Conservation (phyloP, 2,113 vertebrate species). For the Rhagologus leucostigma region DNA sequence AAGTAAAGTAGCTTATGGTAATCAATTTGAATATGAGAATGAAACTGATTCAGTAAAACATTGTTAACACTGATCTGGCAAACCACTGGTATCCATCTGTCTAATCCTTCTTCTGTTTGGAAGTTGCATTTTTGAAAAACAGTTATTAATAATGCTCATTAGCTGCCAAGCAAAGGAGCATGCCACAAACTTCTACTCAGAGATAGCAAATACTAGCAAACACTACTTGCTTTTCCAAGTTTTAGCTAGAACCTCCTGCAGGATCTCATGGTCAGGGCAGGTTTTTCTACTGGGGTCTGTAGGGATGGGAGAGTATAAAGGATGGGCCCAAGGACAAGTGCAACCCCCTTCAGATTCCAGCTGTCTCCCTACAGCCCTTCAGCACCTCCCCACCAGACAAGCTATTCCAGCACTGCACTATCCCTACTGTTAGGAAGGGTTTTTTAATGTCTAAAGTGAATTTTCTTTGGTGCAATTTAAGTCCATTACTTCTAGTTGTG, state of each 20-base stretch:
- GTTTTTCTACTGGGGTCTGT: background rate
- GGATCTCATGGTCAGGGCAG: background rate
- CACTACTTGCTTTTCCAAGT: background rate
- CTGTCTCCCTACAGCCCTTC: background rate
- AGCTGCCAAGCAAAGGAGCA: constrained; percentile 47
- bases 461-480: constrained; percentile 32
- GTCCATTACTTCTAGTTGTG: constrained; percentile 34
- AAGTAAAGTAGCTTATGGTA: constrained; percentile 15
- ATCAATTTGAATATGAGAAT: constrained; percentile 51
- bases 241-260: background rate
- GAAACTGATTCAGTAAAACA: constrained; percentile 40
- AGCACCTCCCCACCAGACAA: background rate
- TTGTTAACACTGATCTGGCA: constrained; percentile 34
- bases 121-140: constrained; percentile 34
- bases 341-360: background rate
- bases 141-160: constrained; percentile 60
- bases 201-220: background rate
- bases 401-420: background rate
- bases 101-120: constrained; percentile 45
- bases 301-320: background rate
- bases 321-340: background rate
- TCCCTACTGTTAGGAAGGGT: background rate
- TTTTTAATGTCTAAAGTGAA: constrained; percentile 15
- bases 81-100: constrained; percentile 58
- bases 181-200: background rate